Base-by-base conservation (phyloP, 2,797 vertebrate species). In the Oryzias dopingdopingensis region DNA sequence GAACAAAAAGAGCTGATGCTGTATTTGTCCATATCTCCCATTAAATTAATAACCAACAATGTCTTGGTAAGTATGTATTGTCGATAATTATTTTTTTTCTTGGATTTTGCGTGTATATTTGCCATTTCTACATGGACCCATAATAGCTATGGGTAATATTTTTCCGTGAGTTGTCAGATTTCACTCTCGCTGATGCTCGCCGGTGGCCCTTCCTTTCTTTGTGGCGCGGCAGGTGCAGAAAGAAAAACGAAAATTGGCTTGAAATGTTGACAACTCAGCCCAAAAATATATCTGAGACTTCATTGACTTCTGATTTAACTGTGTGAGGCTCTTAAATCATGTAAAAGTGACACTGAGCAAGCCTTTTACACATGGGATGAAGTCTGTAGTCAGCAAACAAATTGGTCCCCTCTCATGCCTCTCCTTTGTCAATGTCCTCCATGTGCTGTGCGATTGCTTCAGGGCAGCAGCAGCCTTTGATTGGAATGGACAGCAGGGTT, bases 151-250 rank as follows among this genome's bases (percentile, higher is more conserved):
- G 92, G 91, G 92, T 84, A 80, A 93, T 93, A 93, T 93, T 93
- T 93, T 93, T 93, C 88, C 84, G 91, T 92, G 92, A 90, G 92
- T 93, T 93, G 92, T 93, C 92, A 93, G 90, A 92, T 93, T 93
- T 93, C 92, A 83, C 60, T 67, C 72, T 59, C 14, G 70, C 75
- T 75, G 65, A 62, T 74, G 63, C 76, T 68, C 58, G 22, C 65
- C 50, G 67, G 74, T 82, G 71, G 67, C 56, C 18, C 56, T 49
- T 63, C 49, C 15, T 40, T 49, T 52, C 49, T 50, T 55, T 65
- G 13, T 56, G 50, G 74, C 76, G 80, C 64, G 77, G 77, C 81
- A 72, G 70, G 74, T 61, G 52, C 67, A 50, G 8, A 60, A 65
- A 72, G 15, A 26, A 10, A 68, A 72, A 14, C 6, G 15, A 46